Conservation (phyloP, 2,113 vertebrate genomes). For the Bambusicola thoracicus region DNA sequence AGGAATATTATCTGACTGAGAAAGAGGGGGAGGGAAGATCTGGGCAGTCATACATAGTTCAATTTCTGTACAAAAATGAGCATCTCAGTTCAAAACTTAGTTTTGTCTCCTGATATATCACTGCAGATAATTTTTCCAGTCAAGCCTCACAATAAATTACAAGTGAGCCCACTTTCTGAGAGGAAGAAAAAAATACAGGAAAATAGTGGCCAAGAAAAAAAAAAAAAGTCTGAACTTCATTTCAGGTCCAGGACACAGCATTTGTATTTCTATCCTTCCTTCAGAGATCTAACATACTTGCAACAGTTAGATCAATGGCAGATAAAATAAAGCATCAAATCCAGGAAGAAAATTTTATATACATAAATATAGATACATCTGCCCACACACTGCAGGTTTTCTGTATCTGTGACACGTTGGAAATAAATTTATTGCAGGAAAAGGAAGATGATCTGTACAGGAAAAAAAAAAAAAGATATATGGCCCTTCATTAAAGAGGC, state of each 20-base stretch:
- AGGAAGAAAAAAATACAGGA: not conserved
- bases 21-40: not conserved
- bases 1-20: not conserved
- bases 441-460: not conserved
- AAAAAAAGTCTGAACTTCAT: not conserved
- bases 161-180: conserved; percentile 43
- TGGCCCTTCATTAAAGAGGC: not conserved
- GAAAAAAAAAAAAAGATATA: not conserved
- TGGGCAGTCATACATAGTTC: not conserved
- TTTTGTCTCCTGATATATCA: not conserved
- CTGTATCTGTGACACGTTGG: not conserved
- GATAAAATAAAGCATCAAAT: not conserved
- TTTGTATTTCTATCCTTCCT: not conserved
- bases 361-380: too few relatives aligned
- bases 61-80: not conserved
- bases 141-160: not conserved
- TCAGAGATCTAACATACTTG: not conserved
- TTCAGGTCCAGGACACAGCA: not conserved
- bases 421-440: conserved; percentile 8
- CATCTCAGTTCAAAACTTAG: conserved; percentile 14
- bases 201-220: conserved; percentile 3
- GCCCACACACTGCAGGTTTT: not conserved
- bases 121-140: conserved; percentile 29
- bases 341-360: not conserved
- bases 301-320: not conserved